phyloP scores from a whole-genome alignment of 2,888 invertebrate genomes.

The Petrolisthes cinctipes region DNA sequence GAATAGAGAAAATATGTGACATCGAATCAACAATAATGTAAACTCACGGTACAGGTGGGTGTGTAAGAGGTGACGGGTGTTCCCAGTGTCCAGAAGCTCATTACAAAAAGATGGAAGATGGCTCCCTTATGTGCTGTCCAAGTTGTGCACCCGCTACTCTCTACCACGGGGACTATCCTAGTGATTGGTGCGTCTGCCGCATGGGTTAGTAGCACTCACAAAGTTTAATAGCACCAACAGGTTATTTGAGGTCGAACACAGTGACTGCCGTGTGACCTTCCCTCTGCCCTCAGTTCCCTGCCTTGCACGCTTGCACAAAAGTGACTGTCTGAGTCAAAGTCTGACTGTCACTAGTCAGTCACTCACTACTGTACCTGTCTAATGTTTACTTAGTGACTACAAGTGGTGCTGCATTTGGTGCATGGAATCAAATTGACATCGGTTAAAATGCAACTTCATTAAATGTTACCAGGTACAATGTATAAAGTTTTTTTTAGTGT shows the following conservation, averaged over 20 bases:
- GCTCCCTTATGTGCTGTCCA: conserved; percentile 40
- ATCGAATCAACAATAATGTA: too few species aligned
- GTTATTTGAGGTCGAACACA: neutral
- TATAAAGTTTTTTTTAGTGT: too few species aligned
- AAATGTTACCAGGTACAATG: too few species aligned
- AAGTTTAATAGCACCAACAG: neutral
- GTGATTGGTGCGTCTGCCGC: conserved; percentile 41
- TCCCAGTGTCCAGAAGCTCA: conserved; percentile 30
- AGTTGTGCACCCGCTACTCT: conserved; percentile 30
- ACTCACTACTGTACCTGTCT: too few species aligned
- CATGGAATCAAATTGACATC: too few species aligned
- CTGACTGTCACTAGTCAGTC: too few species aligned
- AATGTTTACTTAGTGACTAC: too few species aligned
- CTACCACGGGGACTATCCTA: conserved; percentile 38
- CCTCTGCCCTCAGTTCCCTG: neutral
- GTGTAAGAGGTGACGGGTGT: conserved; percentile 24
- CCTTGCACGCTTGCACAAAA: neutral
- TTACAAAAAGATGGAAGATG: conserved; percentile 33
- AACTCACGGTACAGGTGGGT: conserved; percentile 22
- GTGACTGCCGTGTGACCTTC: neutral
- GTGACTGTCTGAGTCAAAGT: too few species aligned
- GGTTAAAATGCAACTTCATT: too few species aligned
- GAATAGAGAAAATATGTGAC: too few species aligned
- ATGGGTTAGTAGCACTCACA: conserved; percentile 17
- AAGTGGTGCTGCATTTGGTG: too few species aligned